Percentiles rank a stretch among this genome's conserved stretches.
Conservation (phyloP, 2,113 vertebrate species). For the Melanerpes aurifrons region DNA sequence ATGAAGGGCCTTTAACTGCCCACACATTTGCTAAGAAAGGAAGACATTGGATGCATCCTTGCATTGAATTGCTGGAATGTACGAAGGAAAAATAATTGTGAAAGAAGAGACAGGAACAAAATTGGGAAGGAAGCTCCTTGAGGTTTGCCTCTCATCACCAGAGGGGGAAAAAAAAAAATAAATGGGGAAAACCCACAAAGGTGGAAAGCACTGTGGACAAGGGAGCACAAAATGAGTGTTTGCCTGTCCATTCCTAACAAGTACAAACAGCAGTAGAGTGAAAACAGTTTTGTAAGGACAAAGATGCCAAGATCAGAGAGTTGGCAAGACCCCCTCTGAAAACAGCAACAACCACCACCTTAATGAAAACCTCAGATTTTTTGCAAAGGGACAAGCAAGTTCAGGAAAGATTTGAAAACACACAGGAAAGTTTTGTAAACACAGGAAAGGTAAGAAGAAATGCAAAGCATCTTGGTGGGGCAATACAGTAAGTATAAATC, state of each 20-base stretch:
- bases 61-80: conserved; percentile 40
- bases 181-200: not conserved
- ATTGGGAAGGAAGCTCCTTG: not conserved
- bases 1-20: conserved; percentile 58
- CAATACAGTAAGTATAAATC: not conserved
- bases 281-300: not conserved
- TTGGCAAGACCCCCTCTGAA: not conserved
- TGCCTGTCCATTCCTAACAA: too few relatives aligned
- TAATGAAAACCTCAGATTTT: not conserved
- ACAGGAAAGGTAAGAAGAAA: not conserved
- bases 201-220: not conserved
- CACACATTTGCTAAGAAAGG: conserved; percentile 43
- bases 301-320: not conserved
- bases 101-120: conserved; percentile 9
- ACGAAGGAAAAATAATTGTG: not conserved
- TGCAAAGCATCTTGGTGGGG: not conserved
- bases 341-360: too few relatives aligned
- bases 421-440: not conserved
- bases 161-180: not conserved
- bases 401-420: conserved; percentile 11
- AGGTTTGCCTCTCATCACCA: not conserved
- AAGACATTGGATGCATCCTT: conserved; percentile 30
- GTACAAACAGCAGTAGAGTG: not conserved
- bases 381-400: not conserved
- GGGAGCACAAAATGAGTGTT: fast-evolving